These are phyloP conservation scores for Frankliniella intonsa DNA, from an alignment of 2,888 invertebrate genomes.

Conservation along the genomic window DNA sequence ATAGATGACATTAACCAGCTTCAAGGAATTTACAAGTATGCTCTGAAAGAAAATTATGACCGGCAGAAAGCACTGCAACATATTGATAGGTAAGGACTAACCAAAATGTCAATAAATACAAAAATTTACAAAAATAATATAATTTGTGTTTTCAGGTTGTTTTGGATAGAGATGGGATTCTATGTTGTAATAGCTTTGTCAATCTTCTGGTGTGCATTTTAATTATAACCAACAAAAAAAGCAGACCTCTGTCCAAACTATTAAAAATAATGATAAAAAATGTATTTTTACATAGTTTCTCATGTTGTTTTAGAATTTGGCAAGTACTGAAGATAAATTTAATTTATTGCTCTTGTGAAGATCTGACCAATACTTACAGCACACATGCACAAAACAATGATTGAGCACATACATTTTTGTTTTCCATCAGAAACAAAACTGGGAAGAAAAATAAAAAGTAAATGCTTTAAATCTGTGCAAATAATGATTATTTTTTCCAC, in stretches of 20 bases:
- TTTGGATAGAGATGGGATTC: neutral
- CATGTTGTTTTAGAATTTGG: too few species aligned
- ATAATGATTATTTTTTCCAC: too few species aligned
- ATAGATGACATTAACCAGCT: neutral
- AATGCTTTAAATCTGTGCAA: neutral
- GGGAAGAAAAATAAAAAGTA: neutral
- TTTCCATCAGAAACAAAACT: neutral
- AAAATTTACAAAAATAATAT: neutral
- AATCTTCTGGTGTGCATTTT: too few species aligned
- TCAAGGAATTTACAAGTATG: neutral
- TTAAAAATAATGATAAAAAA: too few species aligned
- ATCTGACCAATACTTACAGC: too few species aligned
- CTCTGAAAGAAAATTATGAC: neutral
- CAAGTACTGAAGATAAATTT: too few species aligned
- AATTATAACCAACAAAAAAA: too few species aligned
- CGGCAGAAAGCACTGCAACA: neutral
- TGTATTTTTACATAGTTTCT: too few species aligned
- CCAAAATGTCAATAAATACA: too few species aligned
- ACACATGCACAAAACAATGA: neutral
- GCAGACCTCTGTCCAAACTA: too few species aligned
- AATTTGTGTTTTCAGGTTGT: neutral
- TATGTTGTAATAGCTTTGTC: neutral
- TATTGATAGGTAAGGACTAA: neutral
- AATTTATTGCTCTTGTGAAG: too few species aligned
- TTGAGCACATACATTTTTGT: neutral